phyloP scores from a whole-genome alignment of 2,888 invertebrate species.

The Agrotis puta region DNA sequence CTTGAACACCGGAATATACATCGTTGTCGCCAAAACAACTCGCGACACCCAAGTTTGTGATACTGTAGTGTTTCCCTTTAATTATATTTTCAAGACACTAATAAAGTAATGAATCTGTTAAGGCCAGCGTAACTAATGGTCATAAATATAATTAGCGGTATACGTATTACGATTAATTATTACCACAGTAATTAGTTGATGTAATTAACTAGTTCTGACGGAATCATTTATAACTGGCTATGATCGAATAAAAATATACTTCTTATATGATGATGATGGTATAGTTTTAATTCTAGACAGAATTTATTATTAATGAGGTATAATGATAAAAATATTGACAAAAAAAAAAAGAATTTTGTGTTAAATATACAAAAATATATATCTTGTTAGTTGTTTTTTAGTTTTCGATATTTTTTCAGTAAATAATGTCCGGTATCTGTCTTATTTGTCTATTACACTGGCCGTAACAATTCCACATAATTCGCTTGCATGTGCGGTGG shows the following conservation, averaged over 20 bases:
- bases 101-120: conserved; percentile 23
- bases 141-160: conserved; percentile 2
- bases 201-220: conserved; percentile 18
- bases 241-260: neutral
- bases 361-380: neutral
- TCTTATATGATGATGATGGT: neutral
- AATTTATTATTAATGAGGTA: neutral
- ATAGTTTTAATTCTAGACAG: conserved; percentile 15
- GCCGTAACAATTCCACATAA: conserved; percentile 20
- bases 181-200: conserved; percentile 30
- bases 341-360: conserved; percentile 4
- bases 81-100: conserved; percentile 14
- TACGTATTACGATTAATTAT: neutral
- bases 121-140: conserved; percentile 22
- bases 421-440: neutral
- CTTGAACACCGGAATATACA: conserved; percentile 7
- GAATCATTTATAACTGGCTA: neutral
- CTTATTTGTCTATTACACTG: conserved; percentile 16
- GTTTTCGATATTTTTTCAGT: neutral
- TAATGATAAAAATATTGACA: neutral
- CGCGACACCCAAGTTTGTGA: conserved; percentile 24
- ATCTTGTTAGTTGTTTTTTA: neutral
- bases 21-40: neutral
- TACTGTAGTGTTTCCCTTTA: conserved; percentile 23
- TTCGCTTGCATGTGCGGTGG: conserved; percentile 52